Conservation (phyloP, 2,888 invertebrate genomes). For the Eristalis intricaria region DNA sequence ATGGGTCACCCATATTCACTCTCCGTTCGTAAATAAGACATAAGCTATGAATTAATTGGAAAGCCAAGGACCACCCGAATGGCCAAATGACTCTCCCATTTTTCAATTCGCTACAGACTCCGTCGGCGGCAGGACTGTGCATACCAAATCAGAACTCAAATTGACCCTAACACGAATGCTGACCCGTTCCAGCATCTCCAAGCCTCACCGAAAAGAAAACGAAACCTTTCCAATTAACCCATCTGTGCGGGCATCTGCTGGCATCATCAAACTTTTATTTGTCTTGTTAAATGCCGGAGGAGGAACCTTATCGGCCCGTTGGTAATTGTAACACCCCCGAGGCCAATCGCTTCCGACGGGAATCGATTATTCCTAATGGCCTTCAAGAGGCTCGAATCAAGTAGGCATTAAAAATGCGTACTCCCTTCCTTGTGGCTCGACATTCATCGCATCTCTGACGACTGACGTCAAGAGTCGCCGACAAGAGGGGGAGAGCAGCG, state of each 20-base stretch:
- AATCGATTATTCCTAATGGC: slow-evolving; percentile 20
- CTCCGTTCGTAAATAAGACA: neutral
- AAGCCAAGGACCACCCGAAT: neutral
- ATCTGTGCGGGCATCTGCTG: neutral
- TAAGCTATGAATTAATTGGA: neutral
- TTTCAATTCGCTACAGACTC: neutral
- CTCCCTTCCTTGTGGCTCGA: neutral
- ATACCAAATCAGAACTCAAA: neutral
- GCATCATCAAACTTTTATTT: slow-evolving; percentile 8
- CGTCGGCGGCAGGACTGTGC: too few species aligned
- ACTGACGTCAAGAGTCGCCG: neutral
- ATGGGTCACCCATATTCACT: neutral
- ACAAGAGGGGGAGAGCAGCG: neutral
- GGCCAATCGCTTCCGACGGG: neutral
- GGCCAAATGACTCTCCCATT: neutral
- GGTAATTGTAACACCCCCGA: slow-evolving; percentile 12
- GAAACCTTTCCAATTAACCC: neutral
- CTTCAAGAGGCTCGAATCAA: neutral
- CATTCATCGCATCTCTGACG: neutral
- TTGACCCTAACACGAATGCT: neutral
- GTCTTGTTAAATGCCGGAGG: neutral
- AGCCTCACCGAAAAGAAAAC: neutral
- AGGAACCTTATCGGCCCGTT: neutral
- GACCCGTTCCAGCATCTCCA: neutral
- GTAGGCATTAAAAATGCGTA: slow-evolving; percentile 18